Base-by-base conservation (phyloP, 1,140 invertebrate species). In the Drosophila kanapiae region DNA sequence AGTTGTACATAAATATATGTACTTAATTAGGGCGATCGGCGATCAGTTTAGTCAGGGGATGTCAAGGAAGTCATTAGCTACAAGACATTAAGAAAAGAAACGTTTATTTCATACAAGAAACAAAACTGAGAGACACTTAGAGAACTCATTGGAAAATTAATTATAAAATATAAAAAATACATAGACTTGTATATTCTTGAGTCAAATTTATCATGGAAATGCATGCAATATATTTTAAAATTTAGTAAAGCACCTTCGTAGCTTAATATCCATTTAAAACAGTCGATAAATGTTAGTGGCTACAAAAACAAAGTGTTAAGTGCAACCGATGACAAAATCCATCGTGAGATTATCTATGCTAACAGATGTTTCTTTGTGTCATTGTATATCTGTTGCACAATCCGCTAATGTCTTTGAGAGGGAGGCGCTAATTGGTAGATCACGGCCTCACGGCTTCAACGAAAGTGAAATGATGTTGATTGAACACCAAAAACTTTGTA, bases 391-490 rank as follows among this genome's bases (percentile, higher is more conserved):
- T 56, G 67, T 74, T 74, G 54, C 67, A 59, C 69, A 72, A 74
- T 72, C 54, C 45, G 27, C 37, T 29, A 27, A 56, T 37, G 54
- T 43, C 29, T 62, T 33, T 16, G 18, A 13, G 13, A 27, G 53
- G 35, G 35, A 56, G 53, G 58, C 58, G 68, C 68, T 74, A 74
- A 74, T 74, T 74, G 68, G 23, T 23, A 49, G 70, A 42, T 74
- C 70, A 74, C 68, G 68, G 29, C 11, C 14, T 14, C 51, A 54
- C 16, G 33, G 29, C 18, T 31, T 53, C 43, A 74, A 74, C 70
- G 70, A 74, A 74, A 74, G 70, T 72, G 68, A 74, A 74, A 74
- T 72, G 70, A 43, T 60, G 70, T 51, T 72, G 45, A 67, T 51
- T 51, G 49, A 54, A 51, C 35, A 68, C 3, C 53, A 14, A 35